Conservation (phyloP, 2,888 invertebrate genomes). For the Acanthosepion pharaonis region DNA sequence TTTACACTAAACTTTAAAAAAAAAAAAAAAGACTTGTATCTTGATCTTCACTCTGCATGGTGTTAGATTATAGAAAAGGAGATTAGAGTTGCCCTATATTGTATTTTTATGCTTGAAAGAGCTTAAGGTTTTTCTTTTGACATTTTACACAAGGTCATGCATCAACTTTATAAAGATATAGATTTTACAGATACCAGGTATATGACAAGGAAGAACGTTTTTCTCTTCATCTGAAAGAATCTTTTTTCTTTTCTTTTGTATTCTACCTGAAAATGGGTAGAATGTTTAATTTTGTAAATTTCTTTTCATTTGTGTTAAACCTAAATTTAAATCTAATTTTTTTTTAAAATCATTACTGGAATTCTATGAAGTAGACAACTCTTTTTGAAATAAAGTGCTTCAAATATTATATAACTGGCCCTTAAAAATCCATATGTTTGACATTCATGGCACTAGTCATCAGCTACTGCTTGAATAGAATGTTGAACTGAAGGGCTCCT, state of each 20-base stretch:
- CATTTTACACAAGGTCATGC: background rate
- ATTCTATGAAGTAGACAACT: background rate
- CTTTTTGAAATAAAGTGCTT: background rate
- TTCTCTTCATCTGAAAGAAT: too few relatives aligned
- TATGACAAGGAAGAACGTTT: too few relatives aligned
- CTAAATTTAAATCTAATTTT: background rate
- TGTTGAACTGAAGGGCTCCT: background rate
- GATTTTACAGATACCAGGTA: background rate
- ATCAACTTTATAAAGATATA: background rate
- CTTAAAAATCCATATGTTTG: background rate
- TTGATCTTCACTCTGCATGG: background rate
- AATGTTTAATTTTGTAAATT: background rate
- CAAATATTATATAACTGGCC: background rate
- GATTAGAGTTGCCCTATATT: background rate
- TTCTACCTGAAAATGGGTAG: background rate
- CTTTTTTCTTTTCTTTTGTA: background rate
- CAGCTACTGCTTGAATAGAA: background rate
- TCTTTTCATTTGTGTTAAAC: background rate
- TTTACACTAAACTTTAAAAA: too few relatives aligned
- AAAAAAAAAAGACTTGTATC: too few relatives aligned
- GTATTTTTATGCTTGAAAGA: background rate
- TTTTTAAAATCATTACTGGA: background rate
- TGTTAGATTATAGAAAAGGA: background rate
- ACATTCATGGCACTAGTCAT: background rate
- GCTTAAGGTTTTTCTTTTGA: background rate